Conservation (phyloP, 1,140 invertebrate species). For the Alviniconcha marisindica region DNA sequence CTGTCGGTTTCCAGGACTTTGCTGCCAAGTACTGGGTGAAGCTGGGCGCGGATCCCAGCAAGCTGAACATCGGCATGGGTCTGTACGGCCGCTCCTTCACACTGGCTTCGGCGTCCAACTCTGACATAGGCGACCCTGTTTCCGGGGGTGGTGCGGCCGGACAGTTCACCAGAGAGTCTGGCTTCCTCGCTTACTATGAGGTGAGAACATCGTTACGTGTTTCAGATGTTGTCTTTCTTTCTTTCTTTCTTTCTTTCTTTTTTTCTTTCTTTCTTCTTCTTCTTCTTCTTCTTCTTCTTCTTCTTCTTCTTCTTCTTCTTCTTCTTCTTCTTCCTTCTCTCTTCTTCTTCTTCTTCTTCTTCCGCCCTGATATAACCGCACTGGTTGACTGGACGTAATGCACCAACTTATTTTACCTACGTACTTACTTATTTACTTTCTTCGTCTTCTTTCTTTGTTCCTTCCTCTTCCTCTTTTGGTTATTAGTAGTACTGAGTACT, state of each 20-base stretch:
- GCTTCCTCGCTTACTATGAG: conserved; percentile 66
- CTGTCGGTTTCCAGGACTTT: conserved; percentile 56
- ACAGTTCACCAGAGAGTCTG: conserved; percentile 79
- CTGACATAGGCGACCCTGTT: conserved; percentile 44
- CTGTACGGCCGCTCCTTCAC: conserved; percentile 63
- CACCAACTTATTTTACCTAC: too few relatives aligned
- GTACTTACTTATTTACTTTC: too few relatives aligned
- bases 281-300: not conserved
- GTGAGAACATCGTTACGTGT: conserved; percentile 49
- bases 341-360: too few relatives aligned
- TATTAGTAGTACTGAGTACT: too few relatives aligned
- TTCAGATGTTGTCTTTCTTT: not conserved
- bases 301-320: too few relatives aligned
- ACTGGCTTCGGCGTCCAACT: conserved; percentile 42
- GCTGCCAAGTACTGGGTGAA: conserved; percentile 63
- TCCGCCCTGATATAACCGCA: too few relatives aligned
- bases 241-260: not conserved
- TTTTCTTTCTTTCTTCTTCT: not conserved
- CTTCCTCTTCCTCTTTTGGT: too few relatives aligned
- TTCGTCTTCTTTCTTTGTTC: too few relatives aligned
- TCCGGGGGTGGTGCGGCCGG: conserved; percentile 72
- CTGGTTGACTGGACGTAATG: too few relatives aligned
- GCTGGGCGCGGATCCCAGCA: conserved; percentile 93
- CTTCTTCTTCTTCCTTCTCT: too few relatives aligned
- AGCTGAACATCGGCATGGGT: conserved; percentile 96